Evolutionary conservation across 2,113 vertebrate genomes (phyloP).

Genomic region (Podocnemis expansa): DNA sequence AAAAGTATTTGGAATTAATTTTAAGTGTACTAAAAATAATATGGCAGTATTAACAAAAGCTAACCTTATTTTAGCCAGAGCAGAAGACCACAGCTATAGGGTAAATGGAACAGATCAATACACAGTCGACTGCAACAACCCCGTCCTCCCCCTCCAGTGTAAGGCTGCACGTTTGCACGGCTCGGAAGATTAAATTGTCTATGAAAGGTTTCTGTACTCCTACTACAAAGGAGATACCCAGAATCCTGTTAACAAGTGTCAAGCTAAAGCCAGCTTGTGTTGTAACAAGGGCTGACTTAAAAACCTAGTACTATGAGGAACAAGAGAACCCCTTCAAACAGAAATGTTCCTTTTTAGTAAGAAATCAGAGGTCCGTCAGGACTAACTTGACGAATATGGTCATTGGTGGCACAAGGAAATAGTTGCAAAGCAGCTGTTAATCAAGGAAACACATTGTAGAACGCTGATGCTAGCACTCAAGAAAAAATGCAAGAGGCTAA

Average conservation of each 20-base stretch:
- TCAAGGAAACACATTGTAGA: conserved; percentile 82
- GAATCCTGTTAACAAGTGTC: conserved; percentile 74
- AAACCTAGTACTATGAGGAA: conserved; percentile 42
- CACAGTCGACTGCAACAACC: conserved; percentile 51
- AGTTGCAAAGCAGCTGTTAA: conserved; percentile 88
- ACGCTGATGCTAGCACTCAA: conserved; percentile 86
- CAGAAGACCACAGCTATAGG: conserved; percentile 62
- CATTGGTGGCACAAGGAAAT: conserved; percentile 81
- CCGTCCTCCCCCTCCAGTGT: conserved; percentile 24
- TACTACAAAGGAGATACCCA: conserved; percentile 67
- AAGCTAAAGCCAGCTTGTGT: conserved; percentile 65
- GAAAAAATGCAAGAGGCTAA: conserved; percentile 85
- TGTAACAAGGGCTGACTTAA: conserved; percentile 77
- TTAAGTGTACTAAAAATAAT: conserved; percentile 77
- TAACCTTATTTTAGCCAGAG: conserved; percentile 71
- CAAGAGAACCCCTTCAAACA: conserved; percentile 60
- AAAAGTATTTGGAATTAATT: conserved; percentile 75
- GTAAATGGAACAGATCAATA: conserved; percentile 67
- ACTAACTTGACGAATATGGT: conserved; percentile 82
- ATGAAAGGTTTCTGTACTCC: conserved; percentile 71
- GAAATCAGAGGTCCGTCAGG: conserved; percentile 82
- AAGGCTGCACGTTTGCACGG: conserved; percentile 3
- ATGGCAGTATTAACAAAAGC: conserved; percentile 70
- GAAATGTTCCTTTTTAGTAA: conserved; percentile 78
- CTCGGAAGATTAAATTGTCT: conserved; percentile 74